Evolutionary conservation across 2,113 vertebrate species (phyloP).

Genomic region (Pelobates fuscus): DNA sequence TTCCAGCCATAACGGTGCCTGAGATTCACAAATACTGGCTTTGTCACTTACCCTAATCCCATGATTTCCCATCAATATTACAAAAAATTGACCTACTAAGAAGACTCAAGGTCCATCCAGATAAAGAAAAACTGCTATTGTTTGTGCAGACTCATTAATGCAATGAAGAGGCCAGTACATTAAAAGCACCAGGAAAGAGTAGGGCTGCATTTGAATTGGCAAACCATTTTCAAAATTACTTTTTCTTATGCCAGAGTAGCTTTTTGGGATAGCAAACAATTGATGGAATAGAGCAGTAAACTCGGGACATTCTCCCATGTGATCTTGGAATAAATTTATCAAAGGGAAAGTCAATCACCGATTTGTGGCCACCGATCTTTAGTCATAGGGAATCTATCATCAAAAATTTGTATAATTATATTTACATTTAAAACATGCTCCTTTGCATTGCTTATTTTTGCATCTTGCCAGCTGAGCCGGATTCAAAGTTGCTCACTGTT

Average conservation of each 20-base stretch:
- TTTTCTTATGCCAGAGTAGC: too few species aligned
- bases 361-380: not conserved
- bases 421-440: not conserved
- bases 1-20: too few species aligned
- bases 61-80: too few species aligned
- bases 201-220: not conserved
- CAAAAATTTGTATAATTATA: not conserved
- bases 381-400: not conserved
- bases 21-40: too few species aligned
- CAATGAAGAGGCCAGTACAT: not conserved
- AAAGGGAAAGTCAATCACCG: not conserved
- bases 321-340: slow-evolving; percentile 22
- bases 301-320: slow-evolving; percentile 3
- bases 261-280: too few species aligned
- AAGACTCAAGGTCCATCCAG: too few species aligned
- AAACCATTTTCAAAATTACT: too few species aligned
- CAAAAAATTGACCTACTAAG: too few species aligned
- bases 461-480: too few species aligned
- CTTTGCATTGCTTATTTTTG: not conserved
- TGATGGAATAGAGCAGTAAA: slow-evolving; percentile 46
- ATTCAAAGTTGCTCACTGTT: not conserved
- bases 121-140: too few species aligned
- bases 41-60: too few species aligned
- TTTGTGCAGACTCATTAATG: not conserved
- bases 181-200: not conserved